These are phyloP conservation scores for Rhinolophus ferrumequinum DNA, from an alignment of 2,113 vertebrate species.

Conservation along the genomic window DNA sequence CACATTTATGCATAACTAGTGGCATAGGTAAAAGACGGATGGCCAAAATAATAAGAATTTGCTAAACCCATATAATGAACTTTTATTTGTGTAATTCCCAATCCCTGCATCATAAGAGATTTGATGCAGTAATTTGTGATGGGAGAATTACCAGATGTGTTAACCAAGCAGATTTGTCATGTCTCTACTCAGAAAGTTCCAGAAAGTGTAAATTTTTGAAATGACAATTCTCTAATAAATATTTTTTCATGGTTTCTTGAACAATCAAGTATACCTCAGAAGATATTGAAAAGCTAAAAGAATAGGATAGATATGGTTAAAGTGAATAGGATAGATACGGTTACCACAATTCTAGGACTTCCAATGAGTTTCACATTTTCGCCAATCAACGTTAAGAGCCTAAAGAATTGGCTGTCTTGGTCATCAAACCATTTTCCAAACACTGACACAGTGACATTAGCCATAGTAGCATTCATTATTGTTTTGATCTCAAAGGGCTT, in stretches of 20 bases:
- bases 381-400: conserved; percentile 70
- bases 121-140: background rate
- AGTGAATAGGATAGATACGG: background rate
- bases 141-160: background rate
- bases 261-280: background rate
- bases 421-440: conserved; percentile 83
- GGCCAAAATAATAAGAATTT: background rate
- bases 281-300: background rate
- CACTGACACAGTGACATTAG: conserved; percentile 83
- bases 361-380: conserved; percentile 80
- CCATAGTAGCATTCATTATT: conserved; percentile 74
- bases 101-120: background rate
- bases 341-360: conserved; percentile 73
- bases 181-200: background rate
- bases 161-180: background rate
- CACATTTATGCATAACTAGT: background rate
- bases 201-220: background rate
- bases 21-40: background rate
- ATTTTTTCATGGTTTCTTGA: background rate
- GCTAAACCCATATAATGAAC: background rate
- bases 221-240: background rate
- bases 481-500: conserved; percentile 74
- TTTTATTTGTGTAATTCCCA: background rate
- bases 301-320: background rate
- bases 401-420: conserved; percentile 78